Percentiles rank a stretch among this genome's conserved stretches.
Evolutionary conservation across 2,797 vertebrate species (phyloP).

Genomic region (Dendrocincla tyrannina): DNA sequence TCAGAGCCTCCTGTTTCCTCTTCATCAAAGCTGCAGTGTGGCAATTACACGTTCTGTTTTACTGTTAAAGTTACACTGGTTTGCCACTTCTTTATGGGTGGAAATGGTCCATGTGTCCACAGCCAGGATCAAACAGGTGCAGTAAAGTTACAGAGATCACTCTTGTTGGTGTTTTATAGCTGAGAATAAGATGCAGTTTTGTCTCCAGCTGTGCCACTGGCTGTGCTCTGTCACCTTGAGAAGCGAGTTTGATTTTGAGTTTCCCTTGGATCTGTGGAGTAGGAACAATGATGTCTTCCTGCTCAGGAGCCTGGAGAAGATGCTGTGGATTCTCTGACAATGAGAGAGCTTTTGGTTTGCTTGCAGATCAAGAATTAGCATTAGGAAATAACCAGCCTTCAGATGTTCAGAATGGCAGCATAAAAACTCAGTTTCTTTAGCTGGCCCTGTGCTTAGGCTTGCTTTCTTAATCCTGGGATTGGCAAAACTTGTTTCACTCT

Average conservation of each 20-base stretch:
- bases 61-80: rapidly evolving
- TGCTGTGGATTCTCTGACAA: too few relatives aligned
- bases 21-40: neutral
- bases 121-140: neutral
- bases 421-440: too few relatives aligned
- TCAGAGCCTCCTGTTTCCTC: neutral
- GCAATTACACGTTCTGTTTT: neutral
- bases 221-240: neutral
- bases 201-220: neutral
- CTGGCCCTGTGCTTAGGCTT: too few relatives aligned
- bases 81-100: neutral
- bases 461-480: neutral
- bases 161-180: neutral
- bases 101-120: neutral
- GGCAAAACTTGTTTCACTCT: neutral
- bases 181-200: neutral
- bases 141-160: neutral
- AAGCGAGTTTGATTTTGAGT: too few relatives aligned
- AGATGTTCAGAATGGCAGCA: too few relatives aligned
- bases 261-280: too few relatives aligned
- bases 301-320: too few relatives aligned
- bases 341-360: too few relatives aligned
- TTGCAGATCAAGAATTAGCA: too few relatives aligned
- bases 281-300: too few relatives aligned
- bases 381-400: too few relatives aligned